Evolutionary conservation across 2,888 invertebrate genomes (phyloP).

Genomic region (Elmis aenea): DNA sequence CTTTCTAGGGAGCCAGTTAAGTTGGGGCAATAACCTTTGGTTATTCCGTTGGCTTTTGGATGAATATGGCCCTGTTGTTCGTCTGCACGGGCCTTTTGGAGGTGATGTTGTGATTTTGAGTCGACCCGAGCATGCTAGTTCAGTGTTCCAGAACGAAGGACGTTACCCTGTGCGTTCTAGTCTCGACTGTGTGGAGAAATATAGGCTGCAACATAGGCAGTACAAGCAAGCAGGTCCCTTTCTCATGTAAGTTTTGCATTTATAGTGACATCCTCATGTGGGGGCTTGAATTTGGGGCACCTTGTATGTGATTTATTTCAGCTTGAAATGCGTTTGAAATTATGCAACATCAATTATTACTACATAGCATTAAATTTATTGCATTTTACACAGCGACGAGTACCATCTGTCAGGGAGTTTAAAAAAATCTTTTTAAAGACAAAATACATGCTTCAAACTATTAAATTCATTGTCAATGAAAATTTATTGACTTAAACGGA

Average conservation of each 20-base stretch:
- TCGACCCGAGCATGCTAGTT: constrained; percentile 60
- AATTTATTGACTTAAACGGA: too few species aligned
- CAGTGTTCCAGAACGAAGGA: constrained; percentile 58
- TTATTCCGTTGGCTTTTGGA: constrained; percentile 48
- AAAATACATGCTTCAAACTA: too few species aligned
- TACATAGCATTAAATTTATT: too few species aligned
- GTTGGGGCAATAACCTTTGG: constrained; percentile 46
- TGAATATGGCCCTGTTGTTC: constrained; percentile 61
- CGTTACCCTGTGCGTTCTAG: constrained; percentile 56
- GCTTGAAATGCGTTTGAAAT: too few species aligned
- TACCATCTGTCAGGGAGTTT: too few species aligned
- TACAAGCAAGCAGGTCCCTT: constrained; percentile 54
- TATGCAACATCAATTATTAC: too few species aligned
- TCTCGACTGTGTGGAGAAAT: constrained; percentile 61
- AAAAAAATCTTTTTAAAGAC: too few species aligned
- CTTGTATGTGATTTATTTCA: too few species aligned
- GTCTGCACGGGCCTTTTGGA: constrained; percentile 60
- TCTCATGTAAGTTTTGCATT: constrained; percentile 46
- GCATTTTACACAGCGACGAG: too few species aligned
- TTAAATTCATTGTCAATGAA: too few species aligned
- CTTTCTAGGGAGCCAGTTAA: constrained; percentile 43
- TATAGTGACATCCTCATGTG: too few species aligned
- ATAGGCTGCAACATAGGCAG: constrained; percentile 54
- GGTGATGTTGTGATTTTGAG: constrained; percentile 59
- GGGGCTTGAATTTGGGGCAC: too few species aligned